phyloP scores from a whole-genome alignment of 1,140 invertebrate species.

The Meloidogyne floridensis region DNA sequence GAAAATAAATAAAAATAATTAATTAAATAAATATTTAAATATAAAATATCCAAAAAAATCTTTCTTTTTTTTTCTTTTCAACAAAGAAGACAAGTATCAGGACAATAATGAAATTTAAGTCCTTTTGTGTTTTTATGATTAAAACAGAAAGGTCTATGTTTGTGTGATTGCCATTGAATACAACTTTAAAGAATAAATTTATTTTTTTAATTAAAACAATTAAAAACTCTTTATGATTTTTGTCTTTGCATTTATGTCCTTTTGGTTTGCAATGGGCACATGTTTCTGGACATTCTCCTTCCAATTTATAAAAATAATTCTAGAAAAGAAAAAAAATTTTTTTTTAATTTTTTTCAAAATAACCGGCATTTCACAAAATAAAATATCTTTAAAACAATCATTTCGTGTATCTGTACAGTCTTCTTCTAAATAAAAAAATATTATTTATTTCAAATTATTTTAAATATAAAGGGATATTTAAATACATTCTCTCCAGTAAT shows the following conservation, averaged over 20 bases:
- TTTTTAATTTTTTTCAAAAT: neutral
- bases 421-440: neutral
- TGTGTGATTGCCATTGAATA: conserved; percentile 7
- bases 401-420: conserved; percentile 17
- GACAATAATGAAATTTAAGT: conserved; percentile 6
- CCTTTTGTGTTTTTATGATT: conserved; percentile 11
- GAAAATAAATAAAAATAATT: neutral
- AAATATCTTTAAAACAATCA: conserved; percentile 14
- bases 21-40: too few relatives aligned
- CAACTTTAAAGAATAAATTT: neutral
- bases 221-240: neutral
- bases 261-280: conserved; percentile 15
- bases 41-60: too few relatives aligned
- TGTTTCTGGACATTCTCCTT: neutral
- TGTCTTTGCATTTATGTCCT: conserved; percentile 12
- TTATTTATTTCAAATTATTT: neutral
- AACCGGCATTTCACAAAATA: conserved; percentile 20
- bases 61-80: neutral
- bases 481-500: too few relatives aligned
- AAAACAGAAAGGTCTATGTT: conserved; percentile 14
- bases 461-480: too few relatives aligned
- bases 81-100: conserved; percentile 11
- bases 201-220: neutral
- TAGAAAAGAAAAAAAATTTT: neutral
- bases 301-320: conserved; percentile 17